Base-by-base conservation (phyloP, 2,797 vertebrate species). In the Bufotes viridis region DNA sequence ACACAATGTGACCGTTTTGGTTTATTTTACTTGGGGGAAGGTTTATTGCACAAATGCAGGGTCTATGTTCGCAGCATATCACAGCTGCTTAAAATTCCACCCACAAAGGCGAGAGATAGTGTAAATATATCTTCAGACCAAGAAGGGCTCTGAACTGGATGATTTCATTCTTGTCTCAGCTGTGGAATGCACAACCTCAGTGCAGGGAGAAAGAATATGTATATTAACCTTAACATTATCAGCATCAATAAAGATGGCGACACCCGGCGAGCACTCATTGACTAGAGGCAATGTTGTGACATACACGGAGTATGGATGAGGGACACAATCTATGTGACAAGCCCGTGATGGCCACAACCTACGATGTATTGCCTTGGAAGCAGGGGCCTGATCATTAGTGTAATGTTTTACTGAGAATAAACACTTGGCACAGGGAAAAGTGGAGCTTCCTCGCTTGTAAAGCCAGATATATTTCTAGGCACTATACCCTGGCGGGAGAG, bases 31-130 rank as follows among this genome's bases (percentile, higher is more conserved):
- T 88, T 90, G 12, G 79, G 75, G 34, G 89, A 79, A 81, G 63
- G 72, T 79, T 83, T 89, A 81, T 75, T 85, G 29, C 49, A 60
- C 8, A 61, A 67, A 55, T 65, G 26, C 58, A 12, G 7, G 57
- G 14, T 58, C 49, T 69, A 49, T 55, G 76, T 82, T 65, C 42
- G 58, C 29, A 74, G 58, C 17, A 65, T n/a, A 34, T 67, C 78
- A 67, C 78, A 20, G 49, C 69, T 49, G 61, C 12, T 76, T 92
- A 87, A 85, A 91, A 92, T 84, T 92, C 78, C 22, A 90, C 88
- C 78, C 49, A 91, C 17, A 90, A 67, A 90, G 90, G 18, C 76
- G 51, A 92, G 51, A 92, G 90, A 91, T 91, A 92, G 29, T 90
- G 83, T 72, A 84, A 90, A 82, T 90, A n/a, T 85, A 90, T 90